These are phyloP conservation scores for Micromys minutus DNA, from an alignment of 2,113 vertebrate species.

Conservation along the genomic window DNA sequence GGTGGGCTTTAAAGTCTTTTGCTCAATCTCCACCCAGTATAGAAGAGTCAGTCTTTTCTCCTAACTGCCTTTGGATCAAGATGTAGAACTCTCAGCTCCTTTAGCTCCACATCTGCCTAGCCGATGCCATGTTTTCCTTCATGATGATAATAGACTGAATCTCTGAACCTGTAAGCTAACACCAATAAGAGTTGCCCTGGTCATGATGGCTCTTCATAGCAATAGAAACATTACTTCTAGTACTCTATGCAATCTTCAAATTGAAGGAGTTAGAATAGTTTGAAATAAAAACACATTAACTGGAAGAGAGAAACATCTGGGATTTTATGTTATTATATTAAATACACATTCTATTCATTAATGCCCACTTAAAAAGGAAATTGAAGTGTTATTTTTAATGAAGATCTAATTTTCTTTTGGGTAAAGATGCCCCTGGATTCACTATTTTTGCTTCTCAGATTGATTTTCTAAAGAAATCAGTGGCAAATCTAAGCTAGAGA, in stretches of 20 bases:
- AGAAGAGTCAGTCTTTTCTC: too few relatives aligned
- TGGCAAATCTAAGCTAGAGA: constrained; percentile 31
- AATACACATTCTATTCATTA: constrained; percentile 60
- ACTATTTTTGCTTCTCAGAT: constrained; percentile 57
- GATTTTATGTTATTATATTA: constrained; percentile 34
- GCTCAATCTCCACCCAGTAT: too few relatives aligned
- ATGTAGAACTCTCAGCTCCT: too few relatives aligned
- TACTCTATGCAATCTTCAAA: constrained; percentile 16
- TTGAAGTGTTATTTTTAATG: constrained; percentile 55
- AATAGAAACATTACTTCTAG: not conserved
- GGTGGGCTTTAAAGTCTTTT: too few relatives aligned
- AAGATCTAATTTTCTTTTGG: constrained; percentile 65
- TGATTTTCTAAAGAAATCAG: constrained; percentile 59
- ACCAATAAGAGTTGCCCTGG: too few relatives aligned
- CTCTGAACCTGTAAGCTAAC: too few relatives aligned
- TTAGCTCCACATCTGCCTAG: too few relatives aligned
- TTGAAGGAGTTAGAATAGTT: not conserved
- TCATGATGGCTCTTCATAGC: too few relatives aligned
- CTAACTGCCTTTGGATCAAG: too few relatives aligned
- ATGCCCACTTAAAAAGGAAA: constrained; percentile 58
- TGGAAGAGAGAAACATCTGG: constrained; percentile 27
- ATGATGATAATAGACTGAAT: too few relatives aligned
- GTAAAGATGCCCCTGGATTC: constrained; percentile 53
- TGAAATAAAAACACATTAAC: constrained; percentile 45
- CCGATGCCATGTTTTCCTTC: too few relatives aligned